A percentile compares a stretch with the other conserved stretches of the same genome.
phyloP scores from a whole-genome alignment of 2,888 invertebrate species.

The Aphodius sticticus region DNA sequence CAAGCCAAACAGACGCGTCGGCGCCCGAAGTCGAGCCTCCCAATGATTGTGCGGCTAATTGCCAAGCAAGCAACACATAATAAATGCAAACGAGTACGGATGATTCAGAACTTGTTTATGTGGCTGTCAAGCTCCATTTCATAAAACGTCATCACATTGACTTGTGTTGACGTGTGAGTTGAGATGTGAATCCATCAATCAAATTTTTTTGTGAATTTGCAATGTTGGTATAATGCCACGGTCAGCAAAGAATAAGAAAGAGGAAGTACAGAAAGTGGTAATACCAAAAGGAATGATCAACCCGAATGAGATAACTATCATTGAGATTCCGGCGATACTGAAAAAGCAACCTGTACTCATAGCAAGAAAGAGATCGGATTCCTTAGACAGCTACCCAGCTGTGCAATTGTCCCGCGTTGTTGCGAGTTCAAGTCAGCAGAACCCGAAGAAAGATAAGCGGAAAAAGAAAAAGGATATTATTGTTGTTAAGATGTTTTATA shows the following conservation, averaged over 20 bases:
- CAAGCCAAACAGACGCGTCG: too few relatives aligned
- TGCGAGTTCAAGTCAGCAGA: conserved; percentile 11
- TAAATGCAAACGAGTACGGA: background rate
- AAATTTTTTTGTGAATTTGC: background rate
- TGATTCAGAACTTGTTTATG: background rate
- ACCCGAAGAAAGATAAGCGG: background rate
- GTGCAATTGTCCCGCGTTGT: background rate
- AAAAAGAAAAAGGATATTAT: background rate
- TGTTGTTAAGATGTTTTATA: background rate
- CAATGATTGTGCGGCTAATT: too few relatives aligned
- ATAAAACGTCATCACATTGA: background rate
- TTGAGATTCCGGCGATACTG: conserved; percentile 51
- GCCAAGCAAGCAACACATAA: too few relatives aligned
- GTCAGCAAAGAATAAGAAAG: conserved; percentile 31
- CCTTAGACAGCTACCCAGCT: too few relatives aligned
- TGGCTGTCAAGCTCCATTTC: background rate
- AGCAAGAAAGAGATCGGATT: conserved; percentile 44
- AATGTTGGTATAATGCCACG: background rate
- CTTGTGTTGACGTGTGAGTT: background rate
- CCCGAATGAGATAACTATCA: conserved; percentile 51
- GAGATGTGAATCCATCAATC: background rate
- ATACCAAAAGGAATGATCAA: conserved; percentile 53
- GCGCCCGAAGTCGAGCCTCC: too few relatives aligned
- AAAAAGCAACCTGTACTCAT: conserved; percentile 50
- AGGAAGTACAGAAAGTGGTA: conserved; percentile 48